These are phyloP conservation scores for Altica lythri DNA, from an alignment of 2,888 invertebrate genomes.

Conservation along the genomic window DNA sequence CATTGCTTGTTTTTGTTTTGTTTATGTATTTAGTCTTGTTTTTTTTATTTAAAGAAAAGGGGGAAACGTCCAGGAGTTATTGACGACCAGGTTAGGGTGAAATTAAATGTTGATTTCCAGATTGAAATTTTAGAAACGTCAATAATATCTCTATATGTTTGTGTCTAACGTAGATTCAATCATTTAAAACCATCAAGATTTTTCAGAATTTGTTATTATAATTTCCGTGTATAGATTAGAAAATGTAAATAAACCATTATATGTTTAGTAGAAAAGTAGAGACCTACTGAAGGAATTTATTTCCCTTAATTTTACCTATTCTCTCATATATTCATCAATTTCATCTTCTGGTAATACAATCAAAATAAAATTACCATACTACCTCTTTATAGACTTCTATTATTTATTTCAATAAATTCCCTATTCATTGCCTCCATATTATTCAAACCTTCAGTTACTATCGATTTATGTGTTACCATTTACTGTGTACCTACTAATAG, in stretches of 20 bases:
- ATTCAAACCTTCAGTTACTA: too few species aligned
- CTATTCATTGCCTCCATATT: too few species aligned
- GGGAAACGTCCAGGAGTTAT: constrained; percentile 80
- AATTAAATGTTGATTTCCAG: constrained; percentile 39
- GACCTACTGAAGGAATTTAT: constrained; percentile 23
- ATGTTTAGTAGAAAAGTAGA: constrained; percentile 38
- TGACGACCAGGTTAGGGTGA: constrained; percentile 69
- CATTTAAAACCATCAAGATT: too few species aligned
- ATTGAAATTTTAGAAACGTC: constrained; percentile 39
- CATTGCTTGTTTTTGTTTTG: constrained; percentile 40
- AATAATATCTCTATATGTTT: constrained; percentile 52
- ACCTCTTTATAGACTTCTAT: too few species aligned
- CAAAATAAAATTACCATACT: too few species aligned
- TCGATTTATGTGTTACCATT: too few species aligned
- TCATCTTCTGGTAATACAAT: not conserved
- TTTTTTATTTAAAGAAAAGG: constrained; percentile 69
- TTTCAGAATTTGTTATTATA: constrained; percentile 42
- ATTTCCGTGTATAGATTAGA: constrained; percentile 43
- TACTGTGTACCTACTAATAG: too few species aligned
- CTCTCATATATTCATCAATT: not conserved
- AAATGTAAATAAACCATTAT: constrained; percentile 41
- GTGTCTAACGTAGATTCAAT: constrained; percentile 54
- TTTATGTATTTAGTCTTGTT: constrained; percentile 50
- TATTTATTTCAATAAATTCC: too few species aligned
- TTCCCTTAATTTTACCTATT: not conserved